Conservation (phyloP, 2,113 vertebrate species). For the Gopherus flavomarginatus region DNA sequence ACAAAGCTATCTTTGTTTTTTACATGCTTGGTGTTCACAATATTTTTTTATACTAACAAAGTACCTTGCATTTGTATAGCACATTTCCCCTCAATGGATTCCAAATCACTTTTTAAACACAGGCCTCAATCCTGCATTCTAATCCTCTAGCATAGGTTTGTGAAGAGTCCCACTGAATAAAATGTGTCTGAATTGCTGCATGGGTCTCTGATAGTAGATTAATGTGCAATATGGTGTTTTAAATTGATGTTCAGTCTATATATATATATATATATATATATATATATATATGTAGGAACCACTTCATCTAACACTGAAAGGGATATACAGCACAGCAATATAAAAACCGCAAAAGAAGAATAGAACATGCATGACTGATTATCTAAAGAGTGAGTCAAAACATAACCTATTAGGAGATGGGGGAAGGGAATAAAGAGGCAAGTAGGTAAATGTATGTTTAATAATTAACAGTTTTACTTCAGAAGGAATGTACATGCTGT, state of each 20-base stretch:
- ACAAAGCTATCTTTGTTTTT: background rate
- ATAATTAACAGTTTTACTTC: conserved; percentile 50
- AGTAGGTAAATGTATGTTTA: conserved; percentile 2
- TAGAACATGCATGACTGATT: background rate
- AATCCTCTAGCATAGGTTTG: background rate
- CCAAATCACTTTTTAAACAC: background rate
- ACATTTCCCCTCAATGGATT: fast-evolving
- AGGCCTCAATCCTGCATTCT: background rate
- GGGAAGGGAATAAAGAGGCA: background rate
- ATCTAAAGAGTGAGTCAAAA: conserved; percentile 10
- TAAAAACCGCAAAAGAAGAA: background rate
- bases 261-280: background rate
- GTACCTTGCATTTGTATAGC: background rate
- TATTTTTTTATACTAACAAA: background rate
- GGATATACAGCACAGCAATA: fast-evolving
- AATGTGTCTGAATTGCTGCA: conserved; percentile 15
- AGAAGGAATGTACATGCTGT: background rate
- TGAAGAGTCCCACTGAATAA: conserved; percentile 8
- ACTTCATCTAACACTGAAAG: fast-evolving
- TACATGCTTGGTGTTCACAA: background rate
- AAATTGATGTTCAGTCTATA: fast-evolving
- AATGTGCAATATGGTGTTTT: background rate
- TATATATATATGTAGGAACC: background rate
- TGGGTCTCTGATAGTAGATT: background rate
- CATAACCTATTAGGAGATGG: background rate